Evolutionary conservation across 2,797 vertebrate species (phyloP).

Genomic region (Notolepis coatsorum): DNA sequence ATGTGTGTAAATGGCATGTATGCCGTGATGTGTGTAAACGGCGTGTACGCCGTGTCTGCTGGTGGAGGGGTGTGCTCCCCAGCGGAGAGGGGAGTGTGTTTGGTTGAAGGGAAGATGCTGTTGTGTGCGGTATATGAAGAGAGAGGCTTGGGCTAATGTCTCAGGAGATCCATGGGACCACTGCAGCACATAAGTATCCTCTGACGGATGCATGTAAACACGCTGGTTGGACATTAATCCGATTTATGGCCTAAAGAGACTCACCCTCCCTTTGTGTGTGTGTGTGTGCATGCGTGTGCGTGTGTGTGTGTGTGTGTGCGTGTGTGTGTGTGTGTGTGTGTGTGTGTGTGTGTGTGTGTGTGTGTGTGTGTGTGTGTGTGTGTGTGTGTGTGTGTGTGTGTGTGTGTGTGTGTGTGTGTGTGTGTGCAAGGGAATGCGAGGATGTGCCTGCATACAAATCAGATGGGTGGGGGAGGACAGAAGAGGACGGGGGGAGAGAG

Average conservation of each 20-base stretch:
- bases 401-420: neutral
- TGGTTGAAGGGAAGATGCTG: conserved; percentile 28
- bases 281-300: neutral
- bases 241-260: conserved; percentile 57
- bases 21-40: neutral
- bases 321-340: conserved; percentile 19
- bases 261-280: conserved; percentile 8
- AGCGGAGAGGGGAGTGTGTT: conserved; percentile 12
- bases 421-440: conserved; percentile 46
- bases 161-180: conserved; percentile 56
- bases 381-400: conserved; percentile 21
- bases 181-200: conserved; percentile 40
- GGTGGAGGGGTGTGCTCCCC: neutral
- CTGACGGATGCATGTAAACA: conserved; percentile 57
- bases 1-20: conserved; percentile 57
- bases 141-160: conserved; percentile 29
- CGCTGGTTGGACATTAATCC: conserved; percentile 52
- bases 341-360: conserved; percentile 12
- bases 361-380: conserved; percentile 21
- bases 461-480: conserved; percentile 15
- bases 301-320: conserved; percentile 21
- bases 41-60: conserved; percentile 29
- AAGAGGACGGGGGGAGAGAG: conserved; percentile 1
- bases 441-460: conserved; percentile 54
- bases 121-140: conserved; percentile 34